Evolutionary conservation across 1,140 invertebrate species (phyloP).

Genomic region (Trialeurodes vaporariorum): DNA sequence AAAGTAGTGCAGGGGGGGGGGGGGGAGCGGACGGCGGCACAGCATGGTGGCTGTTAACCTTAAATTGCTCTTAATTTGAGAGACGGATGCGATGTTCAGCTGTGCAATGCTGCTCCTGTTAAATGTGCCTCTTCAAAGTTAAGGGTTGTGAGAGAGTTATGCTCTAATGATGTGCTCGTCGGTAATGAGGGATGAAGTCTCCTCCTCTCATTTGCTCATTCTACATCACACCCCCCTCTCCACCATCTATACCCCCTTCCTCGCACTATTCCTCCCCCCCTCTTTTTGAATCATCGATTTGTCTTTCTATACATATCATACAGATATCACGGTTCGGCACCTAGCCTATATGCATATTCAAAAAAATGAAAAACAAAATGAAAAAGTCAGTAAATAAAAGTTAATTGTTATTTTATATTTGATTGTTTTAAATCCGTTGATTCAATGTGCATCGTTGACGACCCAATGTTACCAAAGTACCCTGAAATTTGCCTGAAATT

Average conservation of each 20-base stretch:
- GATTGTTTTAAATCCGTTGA: too few species aligned
- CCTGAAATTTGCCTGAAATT: too few species aligned
- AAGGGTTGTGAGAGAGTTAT: neutral
- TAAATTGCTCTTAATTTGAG: neutral
- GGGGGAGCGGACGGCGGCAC: neutral
- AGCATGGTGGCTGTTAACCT: neutral
- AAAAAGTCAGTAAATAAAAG: too few species aligned
- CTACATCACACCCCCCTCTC: slow-evolving; percentile 4
- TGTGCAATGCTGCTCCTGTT: neutral
- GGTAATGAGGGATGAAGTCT: neutral
- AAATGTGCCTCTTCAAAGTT: neutral
- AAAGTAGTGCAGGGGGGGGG: neutral
- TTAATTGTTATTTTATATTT: too few species aligned
- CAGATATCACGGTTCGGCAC: neutral
- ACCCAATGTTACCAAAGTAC: too few species aligned
- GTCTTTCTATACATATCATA: neutral
- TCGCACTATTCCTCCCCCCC: slow-evolving; percentile 3
- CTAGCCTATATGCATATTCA: too few species aligned
- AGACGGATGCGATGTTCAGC: neutral
- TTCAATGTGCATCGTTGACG: too few species aligned
- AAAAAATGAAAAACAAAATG: too few species aligned
- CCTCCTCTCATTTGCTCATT: slow-evolving; percentile 10
- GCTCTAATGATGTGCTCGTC: slow-evolving; percentile 1
- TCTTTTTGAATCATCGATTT: neutral
- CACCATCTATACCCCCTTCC: neutral